Percentiles rank a stretch among this genome's conserved stretches.
phyloP scores from a whole-genome alignment of 2,797 vertebrate genomes.

The Xenops minutus region DNA sequence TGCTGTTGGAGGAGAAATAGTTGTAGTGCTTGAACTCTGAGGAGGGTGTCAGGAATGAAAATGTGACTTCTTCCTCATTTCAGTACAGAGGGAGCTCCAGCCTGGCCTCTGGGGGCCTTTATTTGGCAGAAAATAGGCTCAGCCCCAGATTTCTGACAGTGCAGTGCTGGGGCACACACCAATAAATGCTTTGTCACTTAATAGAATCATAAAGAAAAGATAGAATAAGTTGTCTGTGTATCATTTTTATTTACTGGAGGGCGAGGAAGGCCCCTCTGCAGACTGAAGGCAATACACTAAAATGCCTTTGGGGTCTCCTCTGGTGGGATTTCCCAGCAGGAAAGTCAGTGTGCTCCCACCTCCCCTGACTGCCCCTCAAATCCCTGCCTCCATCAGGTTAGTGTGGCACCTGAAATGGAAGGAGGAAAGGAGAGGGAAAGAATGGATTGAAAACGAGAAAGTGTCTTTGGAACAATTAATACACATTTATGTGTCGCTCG shows the following conservation, averaged over 20 bases:
- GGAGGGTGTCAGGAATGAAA: not conserved
- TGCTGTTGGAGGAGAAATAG: not conserved
- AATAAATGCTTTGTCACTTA: fast-evolving
- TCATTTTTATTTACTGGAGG: not conserved
- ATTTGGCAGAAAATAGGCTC: not conserved
- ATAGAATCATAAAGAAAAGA: fast-evolving
- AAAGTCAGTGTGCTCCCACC: too few species aligned
- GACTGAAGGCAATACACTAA: fast-evolving
- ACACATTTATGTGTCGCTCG: fast-evolving
- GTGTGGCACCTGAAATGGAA: not conserved
- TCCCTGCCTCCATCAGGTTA: not conserved
- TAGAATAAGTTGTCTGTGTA: fast-evolving
- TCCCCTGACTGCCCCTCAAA: not conserved
- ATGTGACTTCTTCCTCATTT: not conserved
- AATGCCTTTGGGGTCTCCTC: not conserved
- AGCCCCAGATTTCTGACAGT: fast-evolving
- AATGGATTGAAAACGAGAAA: not conserved
- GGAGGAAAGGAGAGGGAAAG: not conserved
- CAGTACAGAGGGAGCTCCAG: not conserved
- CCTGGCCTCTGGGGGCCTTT: not conserved
- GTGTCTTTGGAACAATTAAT: not conserved
- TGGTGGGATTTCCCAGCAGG: not conserved
- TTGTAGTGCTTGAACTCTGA: not conserved
- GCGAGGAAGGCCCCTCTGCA: not conserved
- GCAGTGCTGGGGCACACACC: not conserved